Percentiles rank a stretch among this genome's conserved stretches.
Conservation (phyloP, 2,797 vertebrate genomes). For the Vespertilio murinus region DNA sequence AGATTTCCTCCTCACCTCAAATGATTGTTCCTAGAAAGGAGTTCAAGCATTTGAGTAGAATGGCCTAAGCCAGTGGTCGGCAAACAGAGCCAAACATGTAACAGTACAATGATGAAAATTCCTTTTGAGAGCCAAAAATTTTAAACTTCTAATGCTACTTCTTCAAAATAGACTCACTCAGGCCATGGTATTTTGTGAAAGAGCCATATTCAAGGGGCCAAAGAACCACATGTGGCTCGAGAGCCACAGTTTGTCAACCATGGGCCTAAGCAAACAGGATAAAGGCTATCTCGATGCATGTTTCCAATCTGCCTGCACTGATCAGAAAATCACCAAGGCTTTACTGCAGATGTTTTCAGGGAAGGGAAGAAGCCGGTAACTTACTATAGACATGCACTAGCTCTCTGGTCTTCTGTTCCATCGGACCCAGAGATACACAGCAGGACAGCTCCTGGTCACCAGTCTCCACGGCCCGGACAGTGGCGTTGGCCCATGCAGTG, state of each 20-base stretch:
- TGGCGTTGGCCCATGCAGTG: conserved; percentile 63
- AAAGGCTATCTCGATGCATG: background rate
- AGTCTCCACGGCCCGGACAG: conserved; percentile 29
- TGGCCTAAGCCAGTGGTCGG: background rate
- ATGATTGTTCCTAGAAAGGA: background rate
- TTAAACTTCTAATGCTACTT: too few relatives aligned
- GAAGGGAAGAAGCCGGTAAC: background rate
- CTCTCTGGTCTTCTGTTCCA: conserved; percentile 55
- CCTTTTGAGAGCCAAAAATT: too few relatives aligned
- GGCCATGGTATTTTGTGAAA: too few relatives aligned
- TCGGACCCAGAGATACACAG: conserved; percentile 54
- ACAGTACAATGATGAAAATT: too few relatives aligned
- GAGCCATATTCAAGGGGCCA: too few relatives aligned
- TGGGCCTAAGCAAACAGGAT: background rate
- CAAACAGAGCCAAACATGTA: too few relatives aligned
- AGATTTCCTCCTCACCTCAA: background rate
- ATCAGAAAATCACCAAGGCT: background rate
- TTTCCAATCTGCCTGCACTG: background rate
- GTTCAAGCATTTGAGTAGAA: background rate
- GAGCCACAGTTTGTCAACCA: too few relatives aligned
- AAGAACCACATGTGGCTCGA: too few relatives aligned
- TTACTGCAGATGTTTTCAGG: background rate
- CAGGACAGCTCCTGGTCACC: conserved; percentile 68
- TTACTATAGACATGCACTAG: conserved; percentile 62
- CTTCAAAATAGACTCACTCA: too few relatives aligned